phyloP scores from a whole-genome alignment of 2,888 invertebrate species.

The Malachius bipustulatus region DNA sequence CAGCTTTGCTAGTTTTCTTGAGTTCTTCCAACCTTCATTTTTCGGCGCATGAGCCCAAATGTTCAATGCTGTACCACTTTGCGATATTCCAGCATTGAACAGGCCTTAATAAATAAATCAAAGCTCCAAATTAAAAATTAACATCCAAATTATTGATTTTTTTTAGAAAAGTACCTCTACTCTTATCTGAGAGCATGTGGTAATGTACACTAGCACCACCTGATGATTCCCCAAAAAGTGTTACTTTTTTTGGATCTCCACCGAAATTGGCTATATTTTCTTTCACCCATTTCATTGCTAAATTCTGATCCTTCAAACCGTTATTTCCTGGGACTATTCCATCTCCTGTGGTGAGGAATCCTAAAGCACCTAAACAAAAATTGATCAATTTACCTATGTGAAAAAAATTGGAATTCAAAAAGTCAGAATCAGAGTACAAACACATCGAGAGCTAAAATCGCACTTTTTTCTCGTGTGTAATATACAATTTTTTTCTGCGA shows the following conservation, averaged over 20 bases:
- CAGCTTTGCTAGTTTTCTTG: slow-evolving; percentile 47
- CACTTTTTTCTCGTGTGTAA: no score
- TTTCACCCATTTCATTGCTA: slow-evolving; percentile 34
- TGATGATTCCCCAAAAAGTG: slow-evolving; percentile 36
- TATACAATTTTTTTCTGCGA: no score
- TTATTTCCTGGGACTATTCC: slow-evolving; percentile 35
- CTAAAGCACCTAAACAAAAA: slow-evolving; percentile 31
- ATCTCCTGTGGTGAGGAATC: slow-evolving; percentile 34
- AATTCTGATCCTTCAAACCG: slow-evolving; percentile 36
- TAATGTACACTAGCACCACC: slow-evolving; percentile 36
- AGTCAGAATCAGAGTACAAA: no score
- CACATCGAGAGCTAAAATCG: no score
- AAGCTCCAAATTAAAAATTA: neutral
- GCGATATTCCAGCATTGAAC: slow-evolving; percentile 60
- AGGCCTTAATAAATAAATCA: slow-evolving; percentile 44
- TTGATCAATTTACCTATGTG: slow-evolving; percentile 5
- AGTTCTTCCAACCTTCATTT: slow-evolving; percentile 46
- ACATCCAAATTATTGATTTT: neutral
- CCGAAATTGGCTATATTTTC: slow-evolving; percentile 34
- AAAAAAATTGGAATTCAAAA: neutral
- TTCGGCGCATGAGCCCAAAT: slow-evolving; percentile 36
- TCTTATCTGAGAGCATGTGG: slow-evolving; percentile 35
- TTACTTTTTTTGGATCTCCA: slow-evolving; percentile 33
- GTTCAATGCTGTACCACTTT: slow-evolving; percentile 56
- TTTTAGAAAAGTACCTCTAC: slow-evolving; percentile 26